Evolutionary conservation across 1,140 invertebrate genomes (phyloP), one percentile per base, ranked within the genome.

Genomic region (Theocolax elegans): DNA sequence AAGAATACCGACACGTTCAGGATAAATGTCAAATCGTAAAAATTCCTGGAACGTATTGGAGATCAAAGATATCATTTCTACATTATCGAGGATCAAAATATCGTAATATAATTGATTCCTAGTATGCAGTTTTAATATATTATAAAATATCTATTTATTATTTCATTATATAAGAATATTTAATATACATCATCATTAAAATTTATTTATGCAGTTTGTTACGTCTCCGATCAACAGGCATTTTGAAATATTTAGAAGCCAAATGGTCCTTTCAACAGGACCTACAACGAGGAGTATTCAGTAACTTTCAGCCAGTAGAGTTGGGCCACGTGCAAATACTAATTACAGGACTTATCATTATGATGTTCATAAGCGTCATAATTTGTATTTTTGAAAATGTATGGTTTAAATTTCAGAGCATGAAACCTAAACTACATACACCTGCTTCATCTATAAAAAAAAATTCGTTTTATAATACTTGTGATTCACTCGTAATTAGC

Each of bases 381-480:
- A 73, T 81, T 48, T 81, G 78, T 59, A 56, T 79, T 66, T 44
- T 78, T 1, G 78, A 81, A 68, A 79, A 77, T 48, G 21, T 78
- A 35, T 80, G 74, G 69, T 73, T 75, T 29, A 64, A 40, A 25
- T 51, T 59, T 44, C 35, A 35, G 23, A 62, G 42, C n/a, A n/a
- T n/a, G n/a, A n/a, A n/a, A n/a, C n/a, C n/a, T 23, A 17, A 46
- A 25, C 19, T 21, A 23, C 19, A 19, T 6, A 25, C n/a, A 21
- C 51, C 12, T 23, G n/a, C n/a, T n/a, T n/a, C n/a, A n/a, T n/a
- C n/a, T n/a, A n/a, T n/a, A n/a, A n/a, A n/a, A n/a, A n/a, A n/a
- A n/a, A n/a, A n/a, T n/a, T n/a, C n/a, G n/a, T n/a, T n/a, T n/a
- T n/a, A n/a, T n/a, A n/a, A n/a, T n/a, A n/a, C n/a, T n/a, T n/a